Percentiles rank a stretch among this genome's conserved stretches.
Evolutionary conservation across 2,888 invertebrate genomes (phyloP).

Genomic region (Melanotus villosus): DNA sequence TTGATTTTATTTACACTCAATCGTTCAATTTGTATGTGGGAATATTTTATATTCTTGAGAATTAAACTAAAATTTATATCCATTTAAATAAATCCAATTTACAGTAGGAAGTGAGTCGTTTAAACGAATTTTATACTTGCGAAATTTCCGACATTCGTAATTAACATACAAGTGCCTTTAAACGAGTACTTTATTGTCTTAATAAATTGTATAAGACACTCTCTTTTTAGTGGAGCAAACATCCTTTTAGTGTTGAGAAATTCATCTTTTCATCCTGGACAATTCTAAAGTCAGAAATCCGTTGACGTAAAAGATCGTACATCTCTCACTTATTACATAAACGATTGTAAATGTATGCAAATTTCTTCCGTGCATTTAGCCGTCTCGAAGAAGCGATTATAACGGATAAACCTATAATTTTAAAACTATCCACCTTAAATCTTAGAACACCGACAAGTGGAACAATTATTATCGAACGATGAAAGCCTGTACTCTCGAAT

Average conservation of each 20-base stretch:
- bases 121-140: no score
- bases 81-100: no score
- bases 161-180: no score
- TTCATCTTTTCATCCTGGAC: not conserved
- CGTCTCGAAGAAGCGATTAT: slow-evolving; percentile 3
- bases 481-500: not conserved
- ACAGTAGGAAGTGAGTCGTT: no score
- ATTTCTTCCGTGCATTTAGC: not conserved
- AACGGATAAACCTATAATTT: slow-evolving; percentile 8
- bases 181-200: not conserved
- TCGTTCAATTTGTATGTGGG: no score
- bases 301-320: not conserved
- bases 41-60: no score
- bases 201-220: not conserved
- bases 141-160: no score
- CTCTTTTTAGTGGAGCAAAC: not conserved
- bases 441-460: not conserved
- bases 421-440: not conserved
- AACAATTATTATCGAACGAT: not conserved
- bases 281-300: not conserved
- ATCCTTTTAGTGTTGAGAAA: not conserved
- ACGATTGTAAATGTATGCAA: not conserved
- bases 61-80: no score
- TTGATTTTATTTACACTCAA: no score
- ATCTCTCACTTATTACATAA: not conserved